A percentile compares a stretch with the other conserved stretches of the same genome.
Conservation (phyloP, 2,113 vertebrate species). For the Eonycteris spelaea region DNA sequence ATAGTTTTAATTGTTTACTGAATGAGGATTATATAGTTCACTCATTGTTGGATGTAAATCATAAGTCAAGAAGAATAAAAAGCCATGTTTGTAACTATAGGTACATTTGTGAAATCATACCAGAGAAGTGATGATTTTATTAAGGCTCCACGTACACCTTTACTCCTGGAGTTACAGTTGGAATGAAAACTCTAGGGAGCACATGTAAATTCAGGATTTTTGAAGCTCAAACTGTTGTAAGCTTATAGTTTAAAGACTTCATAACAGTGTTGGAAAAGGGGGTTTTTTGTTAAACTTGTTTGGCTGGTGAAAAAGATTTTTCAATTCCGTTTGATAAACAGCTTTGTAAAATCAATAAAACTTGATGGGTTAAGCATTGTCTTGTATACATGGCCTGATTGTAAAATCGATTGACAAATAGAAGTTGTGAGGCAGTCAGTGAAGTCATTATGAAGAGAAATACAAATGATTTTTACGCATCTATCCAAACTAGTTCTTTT, state of each 20-base stretch:
- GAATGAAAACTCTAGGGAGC: constrained; percentile 27
- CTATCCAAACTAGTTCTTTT: constrained; percentile 34
- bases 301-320: constrained; percentile 46
- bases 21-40: not conserved
- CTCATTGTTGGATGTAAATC: not conserved
- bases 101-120: constrained; percentile 48
- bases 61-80: constrained; percentile 7
- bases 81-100: not conserved
- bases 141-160: not conserved
- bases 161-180: constrained; percentile 3
- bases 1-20: not conserved
- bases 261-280: constrained; percentile 26
- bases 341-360: constrained; percentile 58
- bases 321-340: constrained; percentile 62
- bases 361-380: constrained; percentile 55
- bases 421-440: constrained; percentile 38
- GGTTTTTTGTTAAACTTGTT: constrained; percentile 50
- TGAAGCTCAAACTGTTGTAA: constrained; percentile 38
- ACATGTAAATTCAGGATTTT: constrained; percentile 19
- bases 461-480: not conserved
- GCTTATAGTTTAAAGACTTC: not conserved
- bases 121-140: constrained; percentile 48
- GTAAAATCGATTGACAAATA: constrained; percentile 55
- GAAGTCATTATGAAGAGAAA: constrained; percentile 11
- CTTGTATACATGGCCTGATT: constrained; percentile 52